Percentiles rank a stretch among this genome's conserved stretches.
Evolutionary conservation across 2,888 invertebrate species (phyloP).

Genomic region (Carpatolechia fugitivella): DNA sequence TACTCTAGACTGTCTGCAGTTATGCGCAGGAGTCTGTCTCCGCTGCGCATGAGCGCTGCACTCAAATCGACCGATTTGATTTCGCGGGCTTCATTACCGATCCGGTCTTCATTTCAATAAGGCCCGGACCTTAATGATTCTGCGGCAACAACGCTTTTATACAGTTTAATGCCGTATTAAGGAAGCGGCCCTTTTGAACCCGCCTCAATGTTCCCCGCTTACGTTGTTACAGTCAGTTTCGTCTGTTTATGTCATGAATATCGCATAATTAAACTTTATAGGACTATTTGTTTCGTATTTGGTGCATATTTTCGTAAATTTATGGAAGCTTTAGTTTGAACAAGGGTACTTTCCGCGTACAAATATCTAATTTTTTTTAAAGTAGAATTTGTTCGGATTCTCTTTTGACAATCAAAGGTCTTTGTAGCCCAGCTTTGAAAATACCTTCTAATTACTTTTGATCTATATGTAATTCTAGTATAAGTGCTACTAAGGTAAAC

Average conservation of each 20-base stretch:
- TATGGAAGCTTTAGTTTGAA: slow-evolving; percentile 1
- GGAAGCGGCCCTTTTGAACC: slow-evolving; percentile 70
- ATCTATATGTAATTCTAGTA: too few relatives aligned
- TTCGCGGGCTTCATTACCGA: slow-evolving; percentile 75
- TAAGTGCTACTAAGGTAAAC: too few relatives aligned
- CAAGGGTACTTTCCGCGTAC: neutral
- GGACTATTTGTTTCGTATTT: slow-evolving; percentile 39
- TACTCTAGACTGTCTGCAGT: too few relatives aligned
- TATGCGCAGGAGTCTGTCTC: slow-evolving; percentile 42
- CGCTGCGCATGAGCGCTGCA: slow-evolving; percentile 63
- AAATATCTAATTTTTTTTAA: too few relatives aligned
- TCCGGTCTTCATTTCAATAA: slow-evolving; percentile 76
- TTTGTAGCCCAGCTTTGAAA: too few relatives aligned
- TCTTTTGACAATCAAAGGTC: too few relatives aligned
- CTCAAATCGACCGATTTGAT: slow-evolving; percentile 74
- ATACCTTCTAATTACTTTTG: too few relatives aligned
- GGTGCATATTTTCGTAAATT: slow-evolving; percentile 34
- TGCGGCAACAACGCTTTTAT: slow-evolving; percentile 68
- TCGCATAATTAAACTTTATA: slow-evolving; percentile 52
- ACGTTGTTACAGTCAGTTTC: slow-evolving; percentile 44
- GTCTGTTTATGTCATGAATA: slow-evolving; percentile 50
- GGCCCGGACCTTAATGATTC: slow-evolving; percentile 69
- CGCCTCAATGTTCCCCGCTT: slow-evolving; percentile 45
- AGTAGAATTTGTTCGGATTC: too few relatives aligned
- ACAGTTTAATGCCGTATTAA: slow-evolving; percentile 70